phyloP scores from a whole-genome alignment of 2,113 vertebrate species.

The Lucifuga dentata region DNA sequence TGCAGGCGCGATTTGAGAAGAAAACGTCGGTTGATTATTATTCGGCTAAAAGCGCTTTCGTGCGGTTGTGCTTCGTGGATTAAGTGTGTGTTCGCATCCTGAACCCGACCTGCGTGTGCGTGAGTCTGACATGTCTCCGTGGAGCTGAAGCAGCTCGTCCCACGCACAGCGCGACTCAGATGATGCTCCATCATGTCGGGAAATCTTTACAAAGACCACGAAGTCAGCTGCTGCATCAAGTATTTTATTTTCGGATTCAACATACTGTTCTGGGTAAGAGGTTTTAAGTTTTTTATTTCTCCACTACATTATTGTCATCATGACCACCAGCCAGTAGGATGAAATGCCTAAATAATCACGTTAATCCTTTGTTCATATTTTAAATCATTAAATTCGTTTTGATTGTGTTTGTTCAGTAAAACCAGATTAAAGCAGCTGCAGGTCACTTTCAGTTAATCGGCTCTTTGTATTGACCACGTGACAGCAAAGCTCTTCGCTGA shows the following conservation, averaged over 20 bases:
- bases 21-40: not conserved
- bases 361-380: not conserved
- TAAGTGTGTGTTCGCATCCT: rapidly evolving
- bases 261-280: conserved; percentile 84
- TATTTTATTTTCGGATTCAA: conserved; percentile 99
- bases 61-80: too few relatives aligned
- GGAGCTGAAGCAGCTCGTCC: not conserved
- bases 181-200: conserved; percentile 89
- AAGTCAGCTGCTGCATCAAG: conserved; percentile 99
- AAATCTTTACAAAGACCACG: conserved; percentile 94
- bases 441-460: conserved; percentile 59
- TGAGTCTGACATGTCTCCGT: not conserved
- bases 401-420: not conserved
- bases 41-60: too few relatives aligned
- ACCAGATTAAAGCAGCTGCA: conserved; percentile 16
- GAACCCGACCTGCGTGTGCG: too few relatives aligned
- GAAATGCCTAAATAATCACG: conserved; percentile 24
- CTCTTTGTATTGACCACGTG: conserved; percentile 46
- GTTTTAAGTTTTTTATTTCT: not conserved
- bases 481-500: conserved; percentile 30
- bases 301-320: not conserved
- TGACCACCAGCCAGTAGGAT: not conserved
- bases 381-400: too few relatives aligned
- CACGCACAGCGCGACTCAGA: conserved; percentile 6
- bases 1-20: not conserved